Evolutionary conservation across 2,888 invertebrate genomes (phyloP).

Genomic region (Andrena camellia): DNA sequence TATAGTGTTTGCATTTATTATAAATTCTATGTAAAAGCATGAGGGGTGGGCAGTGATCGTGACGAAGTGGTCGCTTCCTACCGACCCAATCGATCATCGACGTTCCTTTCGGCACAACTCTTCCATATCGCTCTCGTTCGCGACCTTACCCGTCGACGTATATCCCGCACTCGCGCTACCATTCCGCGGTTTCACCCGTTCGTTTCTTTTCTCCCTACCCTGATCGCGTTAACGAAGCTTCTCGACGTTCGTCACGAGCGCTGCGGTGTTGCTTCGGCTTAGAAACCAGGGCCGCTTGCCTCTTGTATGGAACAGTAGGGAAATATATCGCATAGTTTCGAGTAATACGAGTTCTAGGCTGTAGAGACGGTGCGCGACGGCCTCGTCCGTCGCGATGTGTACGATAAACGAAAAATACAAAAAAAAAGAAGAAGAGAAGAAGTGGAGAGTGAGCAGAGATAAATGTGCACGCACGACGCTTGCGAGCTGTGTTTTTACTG

Average conservation of each 20-base stretch:
- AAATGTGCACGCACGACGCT: background rate
- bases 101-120: conserved; percentile 5
- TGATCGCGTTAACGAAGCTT: conserved; percentile 5
- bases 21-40: conserved; percentile 77
- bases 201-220: background rate
- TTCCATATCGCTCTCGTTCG: conserved; percentile 25
- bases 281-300: conserved; percentile 50
- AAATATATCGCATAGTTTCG: conserved; percentile 67
- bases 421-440: too few relatives aligned
- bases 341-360: conserved; percentile 60
- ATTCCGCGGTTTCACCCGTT: conserved; percentile 7
- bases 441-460: too few relatives aligned
- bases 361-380: conserved; percentile 44
- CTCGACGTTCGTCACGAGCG: conserved; percentile 42
- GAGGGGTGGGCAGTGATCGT: conserved; percentile 47
- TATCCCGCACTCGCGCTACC: background rate
- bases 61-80: conserved; percentile 34
- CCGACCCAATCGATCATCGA: conserved; percentile 9
- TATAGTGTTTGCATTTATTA: conserved; percentile 81
- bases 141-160: background rate
- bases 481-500: background rate
- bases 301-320: conserved; percentile 61
- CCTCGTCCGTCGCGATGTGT: background rate
- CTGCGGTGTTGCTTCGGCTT: conserved; percentile 54
- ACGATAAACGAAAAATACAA: conserved; percentile 6